These are phyloP conservation scores for Gallinago undulata DNA, from an alignment of 2,113 vertebrate genomes.

Conservation along the genomic window DNA sequence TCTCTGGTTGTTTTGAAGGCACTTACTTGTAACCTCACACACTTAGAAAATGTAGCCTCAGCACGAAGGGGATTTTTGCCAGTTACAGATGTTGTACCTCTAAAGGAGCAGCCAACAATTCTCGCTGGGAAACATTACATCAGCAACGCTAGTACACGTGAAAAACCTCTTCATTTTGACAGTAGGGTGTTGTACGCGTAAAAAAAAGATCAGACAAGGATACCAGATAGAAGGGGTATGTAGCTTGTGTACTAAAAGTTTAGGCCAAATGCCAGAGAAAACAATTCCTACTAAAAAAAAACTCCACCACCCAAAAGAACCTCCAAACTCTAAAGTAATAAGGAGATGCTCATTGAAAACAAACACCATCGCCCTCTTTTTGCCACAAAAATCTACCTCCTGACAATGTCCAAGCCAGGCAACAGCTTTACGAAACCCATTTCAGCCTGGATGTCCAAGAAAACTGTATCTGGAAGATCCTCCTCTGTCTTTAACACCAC, in stretches of 20 bases:
- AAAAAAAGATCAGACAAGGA: not conserved
- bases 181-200: not conserved
- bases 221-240: not conserved
- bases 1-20: not conserved
- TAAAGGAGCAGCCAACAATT: not conserved
- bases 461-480: not conserved
- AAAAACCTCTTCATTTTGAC: not conserved
- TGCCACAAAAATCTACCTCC: not conserved
- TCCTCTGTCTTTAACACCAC: not conserved
- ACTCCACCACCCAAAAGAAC: not conserved
- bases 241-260: not conserved
- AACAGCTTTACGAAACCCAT: not conserved
- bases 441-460: not conserved
- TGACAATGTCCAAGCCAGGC: not conserved
- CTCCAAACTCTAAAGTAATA: not conserved
- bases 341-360: not conserved
- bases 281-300: not conserved
- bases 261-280: not conserved
- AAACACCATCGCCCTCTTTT: not conserved
- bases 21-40: not conserved
- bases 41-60: not conserved
- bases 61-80: not conserved
- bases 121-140: not conserved
- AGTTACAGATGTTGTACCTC: not conserved
- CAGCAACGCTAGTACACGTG: not conserved